Evolutionary conservation across 2,888 invertebrate genomes (phyloP).

Genomic region (Polydesmus complanatus): DNA sequence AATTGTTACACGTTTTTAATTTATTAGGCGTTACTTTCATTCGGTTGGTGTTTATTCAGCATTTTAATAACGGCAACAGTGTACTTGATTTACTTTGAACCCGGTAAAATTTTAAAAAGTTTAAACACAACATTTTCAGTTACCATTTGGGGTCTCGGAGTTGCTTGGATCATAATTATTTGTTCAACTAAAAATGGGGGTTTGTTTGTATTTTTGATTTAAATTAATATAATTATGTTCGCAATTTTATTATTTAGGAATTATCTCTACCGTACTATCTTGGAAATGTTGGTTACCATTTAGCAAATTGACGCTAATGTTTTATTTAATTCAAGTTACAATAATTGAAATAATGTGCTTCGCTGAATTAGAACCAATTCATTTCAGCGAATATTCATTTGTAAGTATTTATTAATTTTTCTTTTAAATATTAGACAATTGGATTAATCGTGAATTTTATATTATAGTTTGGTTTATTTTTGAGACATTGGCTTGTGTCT

Average conservation of each 20-base stretch:
- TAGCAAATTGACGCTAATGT: not conserved
- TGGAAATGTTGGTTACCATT: not conserved
- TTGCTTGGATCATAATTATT: not conserved
- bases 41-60: not conserved
- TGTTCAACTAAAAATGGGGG: not conserved
- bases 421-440: no score
- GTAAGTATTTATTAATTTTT: no score
- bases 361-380: not conserved
- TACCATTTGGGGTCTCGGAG: not conserved
- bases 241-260: no score
- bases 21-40: not conserved
- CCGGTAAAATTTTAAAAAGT: not conserved
- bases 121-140: not conserved
- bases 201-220: not conserved
- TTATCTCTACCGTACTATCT: no score
- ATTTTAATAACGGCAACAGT: not conserved
- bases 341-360: not conserved
- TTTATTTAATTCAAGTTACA: not conserved
- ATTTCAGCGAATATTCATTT: not conserved
- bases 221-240: not conserved
- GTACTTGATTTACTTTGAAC: not conserved
- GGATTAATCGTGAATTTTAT: no score
- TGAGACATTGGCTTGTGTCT: not conserved
- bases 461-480: not conserved
- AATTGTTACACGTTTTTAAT: no score